Evolutionary conservation across 1,140 invertebrate species (phyloP), one percentile per base, ranked within the genome.

Genomic region (Zaprionus ghesquierei): DNA sequence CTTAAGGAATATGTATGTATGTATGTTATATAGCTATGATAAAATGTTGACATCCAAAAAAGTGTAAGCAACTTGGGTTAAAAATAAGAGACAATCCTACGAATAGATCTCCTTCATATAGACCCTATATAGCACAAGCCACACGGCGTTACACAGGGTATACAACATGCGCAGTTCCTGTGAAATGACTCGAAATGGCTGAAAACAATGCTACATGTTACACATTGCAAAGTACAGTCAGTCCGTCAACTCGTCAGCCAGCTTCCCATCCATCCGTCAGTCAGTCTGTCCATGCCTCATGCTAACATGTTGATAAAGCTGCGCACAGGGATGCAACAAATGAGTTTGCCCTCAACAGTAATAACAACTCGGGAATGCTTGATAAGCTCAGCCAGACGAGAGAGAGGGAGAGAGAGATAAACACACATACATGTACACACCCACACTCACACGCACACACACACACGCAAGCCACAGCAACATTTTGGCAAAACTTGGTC

Each of bases 341-440:
- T 60, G 31, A 61, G 29, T 50, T 64, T 54, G 35, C 31, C 53
- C 41, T 35, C 53, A 29, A 50, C 13, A 64, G 61, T 56, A 64
- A 71, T 71, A 58, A 56, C 53, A 71, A 51, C 44, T 71, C 49
- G 51, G 44, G 46, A 64, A 64, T 64, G 68, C 38, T 44, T 69
- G 68, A 64, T 64, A 70, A 56, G 60, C 60, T 38, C 44, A 56
- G 64, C n/a, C 29, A 46, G 35, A 29, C 31, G 4, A 31, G 62
- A n/a, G n/a, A n/a, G n/a, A n/a, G n/a, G n/a, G n/a, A n/a, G n/a
- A n/a, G n/a, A n/a, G n/a, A 58, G 55, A 31, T 12, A 54, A 44
- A 41, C 35, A 54, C 33, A 18, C 51, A 38, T 22, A 13, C 10
- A 38, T n/a, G 20, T 23, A 63, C 51, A 27, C 23, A 15, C 18